These are phyloP conservation scores for Nycteola revayana DNA, from an alignment of 2,888 invertebrate species.

Conservation along the genomic window DNA sequence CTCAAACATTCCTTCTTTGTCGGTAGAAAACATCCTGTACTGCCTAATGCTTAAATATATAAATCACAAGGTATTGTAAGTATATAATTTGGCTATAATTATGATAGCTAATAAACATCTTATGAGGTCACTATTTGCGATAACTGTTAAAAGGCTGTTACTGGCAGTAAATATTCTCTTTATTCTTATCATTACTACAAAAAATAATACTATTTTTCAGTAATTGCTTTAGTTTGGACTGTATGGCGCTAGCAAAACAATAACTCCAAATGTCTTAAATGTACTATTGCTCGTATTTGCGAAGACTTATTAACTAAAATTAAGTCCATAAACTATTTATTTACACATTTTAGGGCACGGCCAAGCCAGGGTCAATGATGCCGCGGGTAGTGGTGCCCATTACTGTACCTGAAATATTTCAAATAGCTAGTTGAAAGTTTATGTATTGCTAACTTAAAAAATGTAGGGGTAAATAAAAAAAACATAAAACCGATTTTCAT, in stretches of 20 bases:
- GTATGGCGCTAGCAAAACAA: slow-evolving; percentile 29
- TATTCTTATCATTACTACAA: too few species aligned
- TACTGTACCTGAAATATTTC: slow-evolving; percentile 56
- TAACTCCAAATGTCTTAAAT: slow-evolving; percentile 19
- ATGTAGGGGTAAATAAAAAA: too few species aligned
- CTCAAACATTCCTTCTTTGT: slow-evolving; percentile 7
- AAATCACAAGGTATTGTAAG: slow-evolving; percentile 21
- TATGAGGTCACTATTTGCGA: slow-evolving; percentile 34
- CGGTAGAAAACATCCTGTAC: slow-evolving; percentile 19
- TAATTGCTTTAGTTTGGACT: slow-evolving; percentile 29
- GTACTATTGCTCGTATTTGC: slow-evolving; percentile 29
- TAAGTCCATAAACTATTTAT: slow-evolving; percentile 58
- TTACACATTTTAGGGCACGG: slow-evolving; percentile 47
- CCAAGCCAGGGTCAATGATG: slow-evolving; percentile 71
- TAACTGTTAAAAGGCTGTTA: slow-evolving; percentile 43
- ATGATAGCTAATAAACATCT: slow-evolving; percentile 27
- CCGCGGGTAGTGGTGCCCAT: slow-evolving; percentile 66
- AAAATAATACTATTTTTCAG: slow-evolving; percentile 30
- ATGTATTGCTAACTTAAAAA: too few species aligned
- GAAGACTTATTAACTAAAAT: slow-evolving; percentile 42
- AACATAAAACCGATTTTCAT: too few species aligned
- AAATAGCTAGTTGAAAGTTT: too few species aligned
- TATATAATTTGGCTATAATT: slow-evolving; percentile 31
- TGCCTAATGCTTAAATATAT: slow-evolving; percentile 12
- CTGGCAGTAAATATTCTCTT: slow-evolving; percentile 45